Evolutionary conservation across 92 coral and sea anemone genomes (phyloP).

Genomic region (Galaxea fascicularis): DNA sequence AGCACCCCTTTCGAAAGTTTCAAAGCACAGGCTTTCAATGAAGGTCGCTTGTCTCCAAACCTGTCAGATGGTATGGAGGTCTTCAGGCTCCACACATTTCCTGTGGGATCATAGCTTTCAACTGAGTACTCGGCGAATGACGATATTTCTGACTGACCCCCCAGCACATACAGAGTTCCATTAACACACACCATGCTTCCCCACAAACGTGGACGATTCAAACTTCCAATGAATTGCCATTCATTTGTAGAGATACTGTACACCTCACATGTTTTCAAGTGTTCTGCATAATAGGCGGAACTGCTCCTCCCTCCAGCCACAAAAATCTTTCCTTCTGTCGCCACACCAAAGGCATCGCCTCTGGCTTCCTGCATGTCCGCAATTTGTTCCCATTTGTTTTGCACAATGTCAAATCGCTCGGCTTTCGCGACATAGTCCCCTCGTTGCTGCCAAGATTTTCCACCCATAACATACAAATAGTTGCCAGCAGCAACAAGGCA

Average conservation of each 20-base stretch:
- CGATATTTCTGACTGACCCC: no score
- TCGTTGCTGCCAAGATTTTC: neutral
- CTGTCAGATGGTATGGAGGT: neutral
- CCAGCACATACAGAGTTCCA: constrained; percentile 4
- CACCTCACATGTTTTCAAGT: no score
- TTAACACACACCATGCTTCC: constrained; percentile 24
- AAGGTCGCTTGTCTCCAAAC: no score
- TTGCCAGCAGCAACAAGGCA: neutral
- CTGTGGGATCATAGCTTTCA: no score
- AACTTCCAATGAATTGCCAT: neutral
- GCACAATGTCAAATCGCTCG: constrained; percentile 6
- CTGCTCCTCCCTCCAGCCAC: no score
- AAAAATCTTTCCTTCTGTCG: neutral
- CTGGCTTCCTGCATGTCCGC: no score
- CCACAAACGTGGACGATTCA: neutral
- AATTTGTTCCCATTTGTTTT: constrained; percentile 17
- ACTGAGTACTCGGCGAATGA: neutral
- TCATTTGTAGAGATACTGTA: no score
- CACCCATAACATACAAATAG: constrained; percentile 6
- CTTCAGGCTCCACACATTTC: neutral
- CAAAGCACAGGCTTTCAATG: no score
- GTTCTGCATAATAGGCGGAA: no score
- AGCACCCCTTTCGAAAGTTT: neutral
- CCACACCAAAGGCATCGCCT: neutral
- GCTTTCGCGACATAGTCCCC: neutral